Conservation (phyloP, 2,797 vertebrate genomes). For the Gobionotothen gibberifrons region DNA sequence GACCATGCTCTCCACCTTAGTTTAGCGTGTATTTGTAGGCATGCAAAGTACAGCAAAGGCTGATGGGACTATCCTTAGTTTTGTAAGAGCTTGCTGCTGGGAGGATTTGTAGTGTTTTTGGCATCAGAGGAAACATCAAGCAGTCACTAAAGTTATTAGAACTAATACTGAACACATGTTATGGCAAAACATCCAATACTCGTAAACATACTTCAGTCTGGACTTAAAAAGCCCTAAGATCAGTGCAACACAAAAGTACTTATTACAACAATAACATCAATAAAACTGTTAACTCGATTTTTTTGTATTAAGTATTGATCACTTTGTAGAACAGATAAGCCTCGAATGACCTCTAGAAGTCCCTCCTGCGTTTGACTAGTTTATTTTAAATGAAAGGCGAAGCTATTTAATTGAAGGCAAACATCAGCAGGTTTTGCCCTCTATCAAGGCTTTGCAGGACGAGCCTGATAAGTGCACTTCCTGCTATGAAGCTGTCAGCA, state of each 20-base stretch:
- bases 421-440: constrained; percentile 5
- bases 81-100: too few relatives aligned
- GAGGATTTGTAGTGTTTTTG: not conserved
- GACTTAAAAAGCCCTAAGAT: not conserved
- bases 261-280: not conserved
- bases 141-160: not conserved
- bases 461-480: not conserved
- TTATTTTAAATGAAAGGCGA: constrained; percentile 12
- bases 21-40: too few relatives aligned
- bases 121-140: too few relatives aligned
- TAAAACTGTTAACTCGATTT: not conserved
- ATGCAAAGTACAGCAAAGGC: not conserved
- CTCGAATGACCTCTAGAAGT: not conserved
- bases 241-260: not conserved
- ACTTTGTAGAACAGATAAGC: not conserved
- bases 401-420: constrained; percentile 11
- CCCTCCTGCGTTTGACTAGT: constrained; percentile 5
- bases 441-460: not conserved
- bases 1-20: not conserved
- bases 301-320: not conserved
- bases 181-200: not conserved
- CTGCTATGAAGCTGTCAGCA: constrained; percentile 33
- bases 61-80: not conserved
- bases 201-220: not conserved
- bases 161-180: not conserved